phyloP scores from a whole-genome alignment of 2,113 vertebrate species.

The Dromiciops gliroides region DNA sequence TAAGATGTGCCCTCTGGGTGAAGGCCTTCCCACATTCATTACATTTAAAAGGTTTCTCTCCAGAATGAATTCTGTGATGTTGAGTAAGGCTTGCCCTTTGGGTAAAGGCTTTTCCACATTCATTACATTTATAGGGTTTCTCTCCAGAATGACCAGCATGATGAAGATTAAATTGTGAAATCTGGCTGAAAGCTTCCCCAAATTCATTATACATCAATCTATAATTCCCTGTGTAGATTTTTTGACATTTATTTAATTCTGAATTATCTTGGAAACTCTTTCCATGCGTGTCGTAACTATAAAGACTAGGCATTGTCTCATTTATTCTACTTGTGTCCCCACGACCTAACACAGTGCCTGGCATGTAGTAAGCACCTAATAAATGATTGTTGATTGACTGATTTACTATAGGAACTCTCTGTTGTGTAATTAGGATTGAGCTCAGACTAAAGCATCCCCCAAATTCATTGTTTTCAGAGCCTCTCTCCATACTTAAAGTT shows the following conservation, averaged over 20 bases:
- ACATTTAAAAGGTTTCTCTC: constrained; percentile 33
- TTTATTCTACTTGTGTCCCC: not conserved
- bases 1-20: constrained; percentile 24
- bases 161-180: constrained; percentile 63
- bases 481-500: not conserved
- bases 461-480: not conserved
- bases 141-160: constrained; percentile 66
- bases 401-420: not conserved
- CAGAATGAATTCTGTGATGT: constrained; percentile 47
- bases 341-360: not conserved
- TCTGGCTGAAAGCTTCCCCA: constrained; percentile 61
- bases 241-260: constrained; percentile 44
- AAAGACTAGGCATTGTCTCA: not conserved
- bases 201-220: constrained; percentile 63
- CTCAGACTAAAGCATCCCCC: constrained; percentile 27
- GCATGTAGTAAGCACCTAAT: not conserved
- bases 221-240: constrained; percentile 45
- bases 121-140: constrained; percentile 61
- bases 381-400: not conserved
- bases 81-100: constrained; percentile 14
- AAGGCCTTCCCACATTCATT: constrained; percentile 9
- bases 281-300: not conserved
- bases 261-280: not conserved
- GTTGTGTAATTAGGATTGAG: constrained; percentile 10
- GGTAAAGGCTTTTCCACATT: constrained; percentile 60